Evolutionary conservation across 2,797 vertebrate species (phyloP).

Genomic region (Sus cebifrons): DNA sequence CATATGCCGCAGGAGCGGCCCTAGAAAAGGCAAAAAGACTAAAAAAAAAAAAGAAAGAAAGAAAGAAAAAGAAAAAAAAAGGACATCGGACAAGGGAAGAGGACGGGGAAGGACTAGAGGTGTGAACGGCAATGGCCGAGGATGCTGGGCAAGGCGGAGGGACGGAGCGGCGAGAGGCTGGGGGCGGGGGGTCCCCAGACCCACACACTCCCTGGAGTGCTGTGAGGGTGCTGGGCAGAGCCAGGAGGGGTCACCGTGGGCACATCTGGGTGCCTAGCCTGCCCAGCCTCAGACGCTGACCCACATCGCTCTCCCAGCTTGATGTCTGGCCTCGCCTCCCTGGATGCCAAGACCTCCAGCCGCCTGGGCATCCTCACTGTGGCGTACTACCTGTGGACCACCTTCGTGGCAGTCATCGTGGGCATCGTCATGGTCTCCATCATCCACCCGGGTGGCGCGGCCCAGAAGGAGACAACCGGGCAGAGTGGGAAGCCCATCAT

Average conservation of each 20-base stretch:
- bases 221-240: neutral
- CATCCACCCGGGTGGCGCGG: conserved; percentile 97
- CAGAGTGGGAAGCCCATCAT: conserved; percentile 96
- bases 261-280: neutral
- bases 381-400: conserved; percentile 99
- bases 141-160: neutral
- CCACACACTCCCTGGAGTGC: neutral
- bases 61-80: no score
- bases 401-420: conserved; percentile 97
- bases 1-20: no score
- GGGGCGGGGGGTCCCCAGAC: no score
- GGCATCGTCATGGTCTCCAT: conserved; percentile 98
- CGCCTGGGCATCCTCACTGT: conserved; percentile 97
- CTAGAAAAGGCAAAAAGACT: no score
- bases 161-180: neutral
- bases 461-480: conserved; percentile 96
- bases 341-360: conserved; percentile 97
- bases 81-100: neutral
- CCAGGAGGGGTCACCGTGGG: neutral
- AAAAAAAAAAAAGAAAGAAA: no score
- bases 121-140: no score
- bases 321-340: conserved; percentile 97
- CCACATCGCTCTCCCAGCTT: conserved; percentile 90
- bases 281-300: neutral
- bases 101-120: neutral